Evolutionary conservation across 2,113 vertebrate species (phyloP).

Genomic region (Stegostoma tigrinum): DNA sequence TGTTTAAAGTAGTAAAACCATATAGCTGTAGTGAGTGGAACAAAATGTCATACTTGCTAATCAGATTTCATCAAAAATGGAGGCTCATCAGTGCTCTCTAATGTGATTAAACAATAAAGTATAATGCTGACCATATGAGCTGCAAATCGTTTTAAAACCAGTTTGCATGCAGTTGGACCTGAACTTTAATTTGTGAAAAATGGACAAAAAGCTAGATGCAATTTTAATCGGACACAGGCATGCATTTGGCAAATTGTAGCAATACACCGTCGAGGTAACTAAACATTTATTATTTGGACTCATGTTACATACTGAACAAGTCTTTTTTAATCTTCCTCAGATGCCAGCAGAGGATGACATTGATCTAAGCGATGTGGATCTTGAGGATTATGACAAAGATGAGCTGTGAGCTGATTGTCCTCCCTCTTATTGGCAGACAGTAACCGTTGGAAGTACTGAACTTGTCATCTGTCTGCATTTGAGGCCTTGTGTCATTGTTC

Average conservation of each 20-base stretch:
- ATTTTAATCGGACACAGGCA: background rate
- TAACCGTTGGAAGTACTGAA: background rate
- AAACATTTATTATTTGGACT: background rate
- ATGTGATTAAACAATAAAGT: background rate
- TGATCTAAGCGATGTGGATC: constrained; percentile 89
- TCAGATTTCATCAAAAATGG: background rate
- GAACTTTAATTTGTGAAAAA: background rate
- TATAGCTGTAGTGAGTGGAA: background rate
- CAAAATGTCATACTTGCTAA: background rate
- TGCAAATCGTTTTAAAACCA: background rate
- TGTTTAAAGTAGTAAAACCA: background rate
- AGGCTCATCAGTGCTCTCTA: background rate
- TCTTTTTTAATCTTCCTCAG: constrained; percentile 50
- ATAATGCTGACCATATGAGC: background rate
- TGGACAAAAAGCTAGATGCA: background rate
- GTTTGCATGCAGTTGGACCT: background rate
- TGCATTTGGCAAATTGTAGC: background rate
- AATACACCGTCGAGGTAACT: background rate
- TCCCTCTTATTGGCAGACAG: constrained; percentile 8
- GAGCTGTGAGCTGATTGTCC: constrained; percentile 64
- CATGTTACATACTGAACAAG: background rate
- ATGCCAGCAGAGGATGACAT: constrained; percentile 90
- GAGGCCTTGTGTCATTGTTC: constrained; percentile 43
- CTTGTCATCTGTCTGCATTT: constrained; percentile 41
- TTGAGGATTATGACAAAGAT: constrained; percentile 71